phyloP scores from a whole-genome alignment of 1,140 invertebrate species.

The silkworm (Bombyx mori) region DNA sequence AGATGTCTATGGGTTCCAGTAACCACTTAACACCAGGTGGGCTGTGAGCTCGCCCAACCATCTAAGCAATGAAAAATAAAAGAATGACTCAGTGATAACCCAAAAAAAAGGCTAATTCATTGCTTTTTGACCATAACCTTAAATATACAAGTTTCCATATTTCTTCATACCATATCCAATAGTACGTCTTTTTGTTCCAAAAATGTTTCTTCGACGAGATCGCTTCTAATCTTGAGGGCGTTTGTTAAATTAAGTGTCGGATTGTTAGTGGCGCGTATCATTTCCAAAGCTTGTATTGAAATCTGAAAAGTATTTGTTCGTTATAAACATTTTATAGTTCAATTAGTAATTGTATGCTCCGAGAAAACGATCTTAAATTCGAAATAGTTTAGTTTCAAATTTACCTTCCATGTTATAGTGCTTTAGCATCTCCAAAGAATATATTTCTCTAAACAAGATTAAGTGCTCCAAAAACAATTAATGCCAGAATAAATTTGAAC shows the following conservation, averaged over 20 bases:
- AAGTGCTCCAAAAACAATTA: too few species aligned
- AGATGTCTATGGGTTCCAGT: too few species aligned
- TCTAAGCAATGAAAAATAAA: too few species aligned
- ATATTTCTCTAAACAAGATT: too few species aligned
- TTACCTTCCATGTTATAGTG: neutral
- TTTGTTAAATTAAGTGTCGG: constrained; percentile 9
- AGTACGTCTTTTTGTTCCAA: constrained; percentile 49
- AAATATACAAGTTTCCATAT: too few species aligned
- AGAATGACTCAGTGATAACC: too few species aligned
- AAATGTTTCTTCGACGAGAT: constrained; percentile 41
- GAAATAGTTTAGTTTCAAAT: neutral
- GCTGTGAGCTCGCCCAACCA: too few species aligned
- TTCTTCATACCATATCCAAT: constrained; percentile 37
- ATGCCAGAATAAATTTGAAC: too few species aligned
- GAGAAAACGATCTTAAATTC: neutral
- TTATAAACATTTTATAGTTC: too few species aligned
- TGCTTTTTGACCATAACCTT: too few species aligned
- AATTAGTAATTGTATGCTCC: neutral
- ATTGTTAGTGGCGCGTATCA: neutral
- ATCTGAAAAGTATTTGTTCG: neutral
- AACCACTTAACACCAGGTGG: too few species aligned
- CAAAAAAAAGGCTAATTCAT: too few species aligned
- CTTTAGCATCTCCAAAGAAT: neutral
- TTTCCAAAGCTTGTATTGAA: neutral
- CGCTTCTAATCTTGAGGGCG: constrained; percentile 27